Evolutionary conservation across 2,113 vertebrate genomes (phyloP), one percentile per base, ranked within the genome.

Genomic region (Turnix velox): DNA sequence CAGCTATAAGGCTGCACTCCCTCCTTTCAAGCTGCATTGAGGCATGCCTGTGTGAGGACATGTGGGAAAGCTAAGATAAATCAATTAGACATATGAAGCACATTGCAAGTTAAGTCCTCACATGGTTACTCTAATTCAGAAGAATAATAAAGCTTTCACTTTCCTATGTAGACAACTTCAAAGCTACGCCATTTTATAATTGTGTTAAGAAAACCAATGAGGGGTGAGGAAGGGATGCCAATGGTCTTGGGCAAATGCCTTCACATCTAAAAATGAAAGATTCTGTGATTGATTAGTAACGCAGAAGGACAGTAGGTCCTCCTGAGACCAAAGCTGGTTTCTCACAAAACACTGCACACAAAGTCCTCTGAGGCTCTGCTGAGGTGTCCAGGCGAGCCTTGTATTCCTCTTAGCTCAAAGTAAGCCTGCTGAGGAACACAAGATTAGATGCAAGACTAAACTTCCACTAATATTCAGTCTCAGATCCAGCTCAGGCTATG

Each of bases 31-130:
- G 62, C 28, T 52, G 33, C 80, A 66, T 15, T 68, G 84, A 93
- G 63, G 66, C 62, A 91, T 89, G 90, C 71, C 72, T 91, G 67
- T 42, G 42, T 57, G 51, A 86, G 88, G 67, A 67, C 79, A 63
- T 13, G 62, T 86, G 88, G 79, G 83, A 90, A 92, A 86, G 68
- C 83, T 92, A 83, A 88, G 88, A 94, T 95, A 94, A 96, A 95
- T 94, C 90, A 94, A 85, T 95, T 88, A 94, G 93, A 94, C 67
- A 54, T n/a, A 94, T 13, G 72, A 95, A 93, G 75, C 76, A 83
- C 4, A 19, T 39, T 67, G 51, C 75, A 91, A 59, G 24, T 84
- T 81, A 91, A 87, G 82, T 58, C 55, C 75, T 95, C 90, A 43
- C 85, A 90, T 84, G 58, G 82, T 91, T 94, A 68, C 54, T 83